Percentiles rank a stretch among this genome's conserved stretches.
Evolutionary conservation across 2,888 invertebrate species (phyloP).

Genomic region (Muschampia plurimacula): DNA sequence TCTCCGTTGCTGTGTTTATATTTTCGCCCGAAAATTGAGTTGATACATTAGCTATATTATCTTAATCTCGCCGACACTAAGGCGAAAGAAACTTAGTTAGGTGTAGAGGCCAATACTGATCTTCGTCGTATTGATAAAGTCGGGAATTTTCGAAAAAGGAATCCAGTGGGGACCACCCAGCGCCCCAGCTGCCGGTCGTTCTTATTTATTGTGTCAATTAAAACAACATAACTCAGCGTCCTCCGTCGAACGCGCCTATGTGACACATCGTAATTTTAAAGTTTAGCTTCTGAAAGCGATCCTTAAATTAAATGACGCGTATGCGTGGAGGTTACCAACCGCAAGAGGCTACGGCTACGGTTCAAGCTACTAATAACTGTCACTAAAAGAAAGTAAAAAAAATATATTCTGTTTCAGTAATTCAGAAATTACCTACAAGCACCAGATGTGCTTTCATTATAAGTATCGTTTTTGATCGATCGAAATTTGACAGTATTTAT

Average conservation of each 20-base stretch:
- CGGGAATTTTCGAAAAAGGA: constrained; percentile 66
- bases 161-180: constrained; percentile 72
- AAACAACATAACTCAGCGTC: constrained; percentile 76
- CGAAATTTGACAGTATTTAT: too few relatives aligned
- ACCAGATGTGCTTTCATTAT: too few relatives aligned
- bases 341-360: constrained; percentile 2
- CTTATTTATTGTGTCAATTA: constrained; percentile 84
- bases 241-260: constrained; percentile 61
- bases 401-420: too few relatives aligned
- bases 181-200: constrained; percentile 56
- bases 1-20: background rate
- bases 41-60: constrained; percentile 20
- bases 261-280: constrained; percentile 72
- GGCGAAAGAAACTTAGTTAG: constrained; percentile 35
- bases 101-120: constrained; percentile 51
- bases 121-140: constrained; percentile 64
- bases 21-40: background rate
- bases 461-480: too few relatives aligned
- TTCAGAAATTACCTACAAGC: too few relatives aligned
- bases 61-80: constrained; percentile 15
- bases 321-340: constrained; percentile 35
- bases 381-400: background rate
- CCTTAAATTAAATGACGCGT: constrained; percentile 51
- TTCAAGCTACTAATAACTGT: background rate
- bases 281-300: constrained; percentile 64